Conservation (phyloP, 1,140 invertebrate species). For the Drosophila sechellia region DNA sequence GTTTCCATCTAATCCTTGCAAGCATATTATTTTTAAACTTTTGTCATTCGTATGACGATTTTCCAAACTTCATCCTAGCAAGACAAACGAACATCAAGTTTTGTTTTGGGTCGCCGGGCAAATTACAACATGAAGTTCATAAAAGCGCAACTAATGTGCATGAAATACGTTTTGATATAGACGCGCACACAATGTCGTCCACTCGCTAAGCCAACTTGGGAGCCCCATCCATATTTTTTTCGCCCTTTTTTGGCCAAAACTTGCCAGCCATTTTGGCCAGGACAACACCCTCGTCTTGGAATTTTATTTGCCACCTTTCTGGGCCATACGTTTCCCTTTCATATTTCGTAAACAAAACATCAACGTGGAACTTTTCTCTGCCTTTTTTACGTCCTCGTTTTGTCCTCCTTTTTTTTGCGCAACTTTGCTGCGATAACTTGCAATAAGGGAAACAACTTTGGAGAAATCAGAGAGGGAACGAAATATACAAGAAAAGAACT, state of each 20-base stretch:
- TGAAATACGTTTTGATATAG: conserved; percentile 72
- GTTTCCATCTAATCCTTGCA: not conserved
- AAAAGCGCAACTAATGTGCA: conserved; percentile 82
- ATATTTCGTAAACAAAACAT: conserved; percentile 78
- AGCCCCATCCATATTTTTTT: not conserved
- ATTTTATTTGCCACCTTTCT: conserved; percentile 69
- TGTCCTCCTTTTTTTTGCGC: not conserved
- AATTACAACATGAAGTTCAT: conserved; percentile 80
- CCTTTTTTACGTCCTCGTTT: not conserved
- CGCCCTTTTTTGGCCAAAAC: not conserved
- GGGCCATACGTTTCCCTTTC: conserved; percentile 63
- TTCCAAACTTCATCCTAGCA: conserved; percentile 5
- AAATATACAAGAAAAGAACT: conserved; percentile 61
- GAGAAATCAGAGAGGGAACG: conserved; percentile 44
- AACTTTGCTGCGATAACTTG: conserved; percentile 38
- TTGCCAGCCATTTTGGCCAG: not conserved
- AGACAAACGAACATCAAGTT: conserved; percentile 58
- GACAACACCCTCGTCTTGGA: conserved; percentile 24
- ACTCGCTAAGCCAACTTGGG: conserved; percentile 4
- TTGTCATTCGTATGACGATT: not conserved
- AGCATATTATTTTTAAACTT: not conserved
- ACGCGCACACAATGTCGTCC: conserved; percentile 23
- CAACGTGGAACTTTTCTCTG: conserved; percentile 61
- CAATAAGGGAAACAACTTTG: conserved; percentile 49
- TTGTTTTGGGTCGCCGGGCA: conserved; percentile 56